Percentiles rank a stretch among this genome's conserved stretches.
These are phyloP conservation scores for Poeciliopsis gracilis DNA, from an alignment of 2,797 vertebrate genomes.

Conservation along the genomic window DNA sequence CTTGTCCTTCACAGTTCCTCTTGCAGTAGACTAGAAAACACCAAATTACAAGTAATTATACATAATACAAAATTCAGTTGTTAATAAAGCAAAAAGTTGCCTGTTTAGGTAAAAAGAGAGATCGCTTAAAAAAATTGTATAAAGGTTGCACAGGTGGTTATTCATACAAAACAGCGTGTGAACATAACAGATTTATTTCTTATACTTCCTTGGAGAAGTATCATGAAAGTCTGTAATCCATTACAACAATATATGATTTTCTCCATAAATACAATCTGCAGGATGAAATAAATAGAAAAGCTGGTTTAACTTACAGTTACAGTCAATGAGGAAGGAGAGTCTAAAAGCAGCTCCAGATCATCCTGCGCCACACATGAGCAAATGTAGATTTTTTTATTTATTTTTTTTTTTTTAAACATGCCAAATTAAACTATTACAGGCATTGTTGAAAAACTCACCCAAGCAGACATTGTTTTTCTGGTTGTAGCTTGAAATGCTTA, in stretches of 20 bases:
- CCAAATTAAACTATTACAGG: not conserved
- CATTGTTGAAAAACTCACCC: conserved; percentile 59
- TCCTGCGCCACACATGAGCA: conserved; percentile 61
- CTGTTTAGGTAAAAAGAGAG: not conserved
- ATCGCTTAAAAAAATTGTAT: not conserved
- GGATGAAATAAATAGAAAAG: not conserved
- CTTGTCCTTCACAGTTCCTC: conserved; percentile 84
- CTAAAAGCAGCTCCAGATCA: conserved; percentile 81
- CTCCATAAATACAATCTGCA: not conserved
- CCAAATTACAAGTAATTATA: not conserved
- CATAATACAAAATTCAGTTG: not conserved
- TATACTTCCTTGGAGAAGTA: not conserved
- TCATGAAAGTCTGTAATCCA: not conserved
- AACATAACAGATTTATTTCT: not conserved
- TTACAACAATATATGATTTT: not conserved
- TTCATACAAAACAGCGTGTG: not conserved
- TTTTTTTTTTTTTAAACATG: not conserved
- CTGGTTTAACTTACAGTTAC: conserved; percentile 66
- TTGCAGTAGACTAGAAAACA: conserved; percentile 74
- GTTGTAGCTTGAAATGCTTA: not conserved
- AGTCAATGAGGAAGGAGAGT: conserved; percentile 77
- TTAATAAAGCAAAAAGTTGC: not conserved
- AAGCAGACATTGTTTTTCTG: conserved; percentile 62
- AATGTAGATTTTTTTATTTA: not conserved
- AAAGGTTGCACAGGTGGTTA: not conserved